These are phyloP conservation scores for Heterotis niloticus DNA, from an alignment of 2,113 vertebrate genomes.

Conservation along the genomic window DNA sequence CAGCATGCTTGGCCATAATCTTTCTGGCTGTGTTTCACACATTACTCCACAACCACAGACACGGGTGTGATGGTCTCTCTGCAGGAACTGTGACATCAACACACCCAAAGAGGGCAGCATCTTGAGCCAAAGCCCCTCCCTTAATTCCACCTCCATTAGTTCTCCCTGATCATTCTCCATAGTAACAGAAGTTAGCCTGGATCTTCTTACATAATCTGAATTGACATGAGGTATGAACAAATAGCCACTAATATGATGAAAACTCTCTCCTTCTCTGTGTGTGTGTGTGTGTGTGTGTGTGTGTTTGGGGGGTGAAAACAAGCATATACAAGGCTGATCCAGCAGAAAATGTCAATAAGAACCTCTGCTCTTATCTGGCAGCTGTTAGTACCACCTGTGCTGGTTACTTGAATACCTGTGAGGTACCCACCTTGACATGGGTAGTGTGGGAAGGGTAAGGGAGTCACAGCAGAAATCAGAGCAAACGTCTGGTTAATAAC, in stretches of 20 bases:
- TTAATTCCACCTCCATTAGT: not conserved
- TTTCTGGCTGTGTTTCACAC: too few species aligned
- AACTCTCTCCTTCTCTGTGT: too few species aligned
- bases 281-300: slow-evolving; percentile 27
- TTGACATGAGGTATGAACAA: slow-evolving; percentile 66
- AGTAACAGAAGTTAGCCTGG: slow-evolving; percentile 74
- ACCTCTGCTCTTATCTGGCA: too few species aligned
- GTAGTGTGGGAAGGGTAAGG: not conserved
- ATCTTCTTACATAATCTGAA: slow-evolving; percentile 73
- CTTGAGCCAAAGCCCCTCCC: not conserved
- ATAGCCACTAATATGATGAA: slow-evolving; percentile 57
- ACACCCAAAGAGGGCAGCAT: not conserved
- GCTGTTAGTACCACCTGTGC: too few species aligned
- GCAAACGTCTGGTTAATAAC: not conserved
- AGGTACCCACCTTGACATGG: too few species aligned
- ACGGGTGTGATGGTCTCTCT: too few species aligned
- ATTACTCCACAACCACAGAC: too few species aligned
- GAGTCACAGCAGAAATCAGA: not conserved
- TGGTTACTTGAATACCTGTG: too few species aligned
- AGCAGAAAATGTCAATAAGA: not conserved
- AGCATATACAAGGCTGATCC: not conserved
- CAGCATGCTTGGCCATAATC: too few species aligned
- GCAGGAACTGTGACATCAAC: not conserved
- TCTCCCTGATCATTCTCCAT: not conserved
- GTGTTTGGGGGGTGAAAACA: not conserved